Evolutionary conservation across 2,888 invertebrate species (phyloP).

Genomic region (Coleophora deauratella): DNA sequence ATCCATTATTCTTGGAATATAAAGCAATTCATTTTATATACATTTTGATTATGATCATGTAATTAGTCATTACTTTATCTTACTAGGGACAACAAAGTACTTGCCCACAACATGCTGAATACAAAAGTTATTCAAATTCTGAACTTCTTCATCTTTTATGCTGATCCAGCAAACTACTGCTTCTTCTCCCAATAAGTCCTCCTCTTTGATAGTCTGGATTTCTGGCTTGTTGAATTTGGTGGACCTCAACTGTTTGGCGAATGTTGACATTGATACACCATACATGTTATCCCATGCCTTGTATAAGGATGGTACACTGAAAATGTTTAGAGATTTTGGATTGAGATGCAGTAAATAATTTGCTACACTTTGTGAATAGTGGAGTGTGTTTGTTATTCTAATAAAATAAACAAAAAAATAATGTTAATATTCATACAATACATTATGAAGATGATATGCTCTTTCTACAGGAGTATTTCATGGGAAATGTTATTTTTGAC

Average conservation of each 20-base stretch:
- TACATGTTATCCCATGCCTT: constrained; percentile 85
- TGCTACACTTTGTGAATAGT: too few species aligned
- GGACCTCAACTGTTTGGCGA: constrained; percentile 76
- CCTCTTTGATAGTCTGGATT: constrained; percentile 67
- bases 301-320: constrained; percentile 77
- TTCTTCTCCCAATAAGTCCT: constrained; percentile 78
- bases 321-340: constrained; percentile 15
- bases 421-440: too few species aligned
- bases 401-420: too few species aligned
- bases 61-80: too few species aligned
- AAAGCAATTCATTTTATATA: too few species aligned
- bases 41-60: too few species aligned
- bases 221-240: constrained; percentile 79
- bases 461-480: too few species aligned
- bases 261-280: constrained; percentile 84
- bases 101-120: constrained; percentile 76
- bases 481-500: too few species aligned
- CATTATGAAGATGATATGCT: too few species aligned
- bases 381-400: too few species aligned
- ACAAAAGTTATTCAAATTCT: constrained; percentile 75
- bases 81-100: constrained; percentile 14
- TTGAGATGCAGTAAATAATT: too few species aligned
- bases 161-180: constrained; percentile 80
- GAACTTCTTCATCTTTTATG: constrained; percentile 73
- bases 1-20: too few species aligned